Percentiles rank a stretch among this genome's conserved stretches.
These are phyloP conservation scores for Drosophila lacteicornis DNA, from an alignment of 1,140 invertebrate species.

Conservation along the genomic window DNA sequence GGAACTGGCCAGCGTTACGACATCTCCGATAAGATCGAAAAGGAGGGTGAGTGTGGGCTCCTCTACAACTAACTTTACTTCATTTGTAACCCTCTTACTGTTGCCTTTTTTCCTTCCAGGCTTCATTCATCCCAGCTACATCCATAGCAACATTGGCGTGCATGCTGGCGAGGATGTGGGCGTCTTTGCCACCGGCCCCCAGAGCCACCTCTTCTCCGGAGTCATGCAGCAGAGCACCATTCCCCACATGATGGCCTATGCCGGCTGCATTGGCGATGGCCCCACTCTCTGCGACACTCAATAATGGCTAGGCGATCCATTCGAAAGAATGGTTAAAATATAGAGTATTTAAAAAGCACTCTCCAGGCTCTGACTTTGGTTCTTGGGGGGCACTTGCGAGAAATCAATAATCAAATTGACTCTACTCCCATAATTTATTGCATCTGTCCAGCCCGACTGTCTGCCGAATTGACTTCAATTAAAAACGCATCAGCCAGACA, in stretches of 20 bases:
- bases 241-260: conserved; percentile 90
- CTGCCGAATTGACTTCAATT: conserved; percentile 72
- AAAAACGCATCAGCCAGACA: conserved; percentile 71
- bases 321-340: background rate
- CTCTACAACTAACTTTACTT: too few species aligned
- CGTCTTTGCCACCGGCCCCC: conserved; percentile 88
- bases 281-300: conserved; percentile 59
- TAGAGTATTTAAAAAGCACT: conserved; percentile 20
- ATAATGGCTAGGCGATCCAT: background rate
- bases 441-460: conserved; percentile 25
- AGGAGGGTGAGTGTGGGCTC: conserved; percentile 17
- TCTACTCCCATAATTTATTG: conserved; percentile 64
- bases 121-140: conserved; percentile 85
- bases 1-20: conserved; percentile 56
- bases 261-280: conserved; percentile 86
- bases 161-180: conserved; percentile 90
- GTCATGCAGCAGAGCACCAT: conserved; percentile 92
- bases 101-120: conserved; percentile 78
- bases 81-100: too few species aligned
- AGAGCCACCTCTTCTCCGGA: conserved; percentile 89
- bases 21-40: conserved; percentile 42
- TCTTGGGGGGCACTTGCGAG: conserved; percentile 2
- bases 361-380: conserved; percentile 3
- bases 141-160: conserved; percentile 85
- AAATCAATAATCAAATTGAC: conserved; percentile 75